phyloP scores from a whole-genome alignment of 2,888 invertebrate species.

The Troilus luridus region DNA sequence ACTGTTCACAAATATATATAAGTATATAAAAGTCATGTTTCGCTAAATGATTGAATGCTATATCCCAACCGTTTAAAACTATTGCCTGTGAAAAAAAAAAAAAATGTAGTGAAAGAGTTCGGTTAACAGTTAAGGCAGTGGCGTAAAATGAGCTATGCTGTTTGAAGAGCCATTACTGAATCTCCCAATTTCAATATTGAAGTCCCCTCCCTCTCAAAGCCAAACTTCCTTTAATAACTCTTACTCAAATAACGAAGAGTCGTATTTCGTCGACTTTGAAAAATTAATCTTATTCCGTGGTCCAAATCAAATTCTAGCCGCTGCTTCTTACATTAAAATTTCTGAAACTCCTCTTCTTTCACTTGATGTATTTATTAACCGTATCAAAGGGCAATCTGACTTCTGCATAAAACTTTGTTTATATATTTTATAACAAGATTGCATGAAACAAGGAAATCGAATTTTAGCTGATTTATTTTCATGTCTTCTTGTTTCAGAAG shows the following conservation, averaged over 20 bases:
- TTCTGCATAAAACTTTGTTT: no score
- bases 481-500: no score
- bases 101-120: background rate
- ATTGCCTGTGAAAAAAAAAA: background rate
- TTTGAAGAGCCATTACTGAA: background rate
- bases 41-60: background rate
- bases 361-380: no score
- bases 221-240: constrained; percentile 12
- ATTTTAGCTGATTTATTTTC: no score
- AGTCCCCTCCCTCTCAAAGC: background rate
- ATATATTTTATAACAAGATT: no score
- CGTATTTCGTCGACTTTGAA: background rate
- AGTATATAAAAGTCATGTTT: no score
- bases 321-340: background rate
- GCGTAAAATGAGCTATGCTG: background rate
- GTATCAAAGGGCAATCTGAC: no score
- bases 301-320: background rate
- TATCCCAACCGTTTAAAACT: background rate
- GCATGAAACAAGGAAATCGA: no score
- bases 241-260: background rate
- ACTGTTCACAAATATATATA: no score
- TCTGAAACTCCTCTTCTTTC: background rate
- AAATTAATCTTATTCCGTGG: background rate
- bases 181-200: constrained; percentile 11
- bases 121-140: background rate